Conservation (phyloP, 2,888 invertebrate species). For the Agrotis exclamationis region DNA sequence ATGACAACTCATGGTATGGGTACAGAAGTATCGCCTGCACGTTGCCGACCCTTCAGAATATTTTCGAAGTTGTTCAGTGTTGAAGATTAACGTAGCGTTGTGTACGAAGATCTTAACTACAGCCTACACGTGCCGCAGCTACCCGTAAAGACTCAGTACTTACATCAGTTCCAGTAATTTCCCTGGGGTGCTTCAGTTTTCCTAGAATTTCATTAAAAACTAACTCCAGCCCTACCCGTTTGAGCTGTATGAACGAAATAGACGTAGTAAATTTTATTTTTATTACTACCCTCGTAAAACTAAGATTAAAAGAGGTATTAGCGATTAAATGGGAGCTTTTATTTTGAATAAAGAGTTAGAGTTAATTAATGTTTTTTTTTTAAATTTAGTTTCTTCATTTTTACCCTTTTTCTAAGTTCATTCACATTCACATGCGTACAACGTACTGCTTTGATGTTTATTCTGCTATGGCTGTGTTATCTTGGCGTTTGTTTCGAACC, state of each 20-base stretch:
- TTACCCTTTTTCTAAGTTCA: conserved; percentile 17
- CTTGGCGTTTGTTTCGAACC: not conserved
- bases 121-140: conserved; percentile 9
- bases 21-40: too few relatives aligned
- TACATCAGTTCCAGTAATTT: conserved; percentile 51
- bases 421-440: not conserved
- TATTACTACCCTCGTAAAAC: conserved; percentile 50
- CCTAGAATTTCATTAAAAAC: conserved; percentile 62
- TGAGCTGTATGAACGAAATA: conserved; percentile 41
- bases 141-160: conserved; percentile 29
- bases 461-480: not conserved
- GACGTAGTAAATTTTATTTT: conserved; percentile 47
- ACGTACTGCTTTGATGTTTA: not conserved
- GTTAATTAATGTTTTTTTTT: conserved; percentile 11
- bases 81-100: too few relatives aligned
- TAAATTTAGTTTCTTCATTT: conserved; percentile 14
- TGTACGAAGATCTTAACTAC: too few relatives aligned
- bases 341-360: conserved; percentile 31
- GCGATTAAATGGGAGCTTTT: conserved; percentile 37
- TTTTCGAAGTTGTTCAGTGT: too few relatives aligned
- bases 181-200: conserved; percentile 51
- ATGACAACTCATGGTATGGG: too few relatives aligned
- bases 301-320: conserved; percentile 51
- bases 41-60: too few relatives aligned
- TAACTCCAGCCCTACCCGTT: conserved; percentile 33